These are phyloP conservation scores for Acleris cristana DNA, from an alignment of 2,888 invertebrate genomes.

Conservation along the genomic window DNA sequence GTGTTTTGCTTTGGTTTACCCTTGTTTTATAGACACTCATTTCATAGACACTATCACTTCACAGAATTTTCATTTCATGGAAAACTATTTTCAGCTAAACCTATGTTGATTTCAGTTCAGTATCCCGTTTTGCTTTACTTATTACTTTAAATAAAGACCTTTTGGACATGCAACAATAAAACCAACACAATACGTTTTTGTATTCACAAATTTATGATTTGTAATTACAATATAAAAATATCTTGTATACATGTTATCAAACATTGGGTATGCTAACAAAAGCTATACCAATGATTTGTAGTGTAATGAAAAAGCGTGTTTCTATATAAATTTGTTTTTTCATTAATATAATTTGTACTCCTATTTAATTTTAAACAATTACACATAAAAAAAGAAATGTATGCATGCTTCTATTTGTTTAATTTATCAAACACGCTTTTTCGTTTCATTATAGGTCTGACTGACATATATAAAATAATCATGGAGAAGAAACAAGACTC, in stretches of 20 bases:
- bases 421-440: slow-evolving; percentile 76
- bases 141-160: too few species aligned
- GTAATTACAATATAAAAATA: too few species aligned
- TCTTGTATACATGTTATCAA: background rate
- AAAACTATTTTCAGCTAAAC: too few species aligned
- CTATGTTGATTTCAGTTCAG: too few species aligned
- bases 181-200: too few species aligned
- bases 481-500: slow-evolving; percentile 71
- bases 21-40: too few species aligned
- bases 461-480: slow-evolving; percentile 41
- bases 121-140: too few species aligned
- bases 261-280: slow-evolving; percentile 10
- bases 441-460: slow-evolving; percentile 79
- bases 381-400: too few species aligned
- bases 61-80: too few species aligned
- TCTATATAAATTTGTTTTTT: slow-evolving; percentile 42
- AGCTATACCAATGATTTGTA: slow-evolving; percentile 8
- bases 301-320: slow-evolving; percentile 74
- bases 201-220: background rate
- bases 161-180: too few species aligned
- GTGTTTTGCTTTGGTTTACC: too few species aligned
- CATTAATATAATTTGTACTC: slow-evolving; percentile 35
- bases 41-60: too few species aligned
- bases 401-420: slow-evolving; percentile 41
- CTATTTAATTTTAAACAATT: slow-evolving; percentile 7